These are phyloP conservation scores for Denticeps clupeoides DNA, from an alignment of 2,797 vertebrate genomes.

Conservation along the genomic window DNA sequence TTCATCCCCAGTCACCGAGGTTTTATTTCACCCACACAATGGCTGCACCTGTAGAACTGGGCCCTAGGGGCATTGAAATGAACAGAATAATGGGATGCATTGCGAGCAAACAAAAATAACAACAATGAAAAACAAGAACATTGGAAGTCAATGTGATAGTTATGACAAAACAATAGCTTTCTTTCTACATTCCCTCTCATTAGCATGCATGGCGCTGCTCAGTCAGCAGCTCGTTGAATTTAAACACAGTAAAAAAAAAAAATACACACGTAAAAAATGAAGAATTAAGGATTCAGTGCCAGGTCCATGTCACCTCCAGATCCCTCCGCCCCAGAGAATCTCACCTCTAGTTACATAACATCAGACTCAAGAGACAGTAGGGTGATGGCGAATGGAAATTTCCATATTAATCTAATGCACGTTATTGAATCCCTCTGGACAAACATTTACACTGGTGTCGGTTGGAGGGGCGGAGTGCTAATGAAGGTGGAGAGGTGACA, in stretches of 20 bases:
- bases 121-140: neutral
- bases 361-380: constrained; percentile 18
- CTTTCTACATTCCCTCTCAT: neutral
- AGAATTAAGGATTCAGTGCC: constrained; percentile 19
- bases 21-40: neutral
- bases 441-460: constrained; percentile 24
- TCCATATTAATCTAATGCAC: constrained; percentile 29
- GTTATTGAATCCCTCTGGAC: constrained; percentile 24
- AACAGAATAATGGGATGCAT: neutral
- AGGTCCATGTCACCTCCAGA: neutral
- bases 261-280: too few relatives aligned
- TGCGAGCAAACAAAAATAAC: neutral
- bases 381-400: constrained; percentile 25
- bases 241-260: constrained; percentile 22
- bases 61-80: neutral
- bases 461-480: constrained; percentile 6
- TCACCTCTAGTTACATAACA: constrained; percentile 14
- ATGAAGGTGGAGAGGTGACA: constrained; percentile 2
- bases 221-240: constrained; percentile 18
- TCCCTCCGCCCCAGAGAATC: constrained; percentile 5
- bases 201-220: neutral
- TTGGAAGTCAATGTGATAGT: neutral
- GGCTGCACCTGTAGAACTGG: neutral
- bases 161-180: neutral
- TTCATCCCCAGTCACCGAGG: neutral